Percentiles rank a stretch among this genome's conserved stretches.
phyloP scores from a whole-genome alignment of 2,888 invertebrate genomes.

The Euproctis similis region DNA sequence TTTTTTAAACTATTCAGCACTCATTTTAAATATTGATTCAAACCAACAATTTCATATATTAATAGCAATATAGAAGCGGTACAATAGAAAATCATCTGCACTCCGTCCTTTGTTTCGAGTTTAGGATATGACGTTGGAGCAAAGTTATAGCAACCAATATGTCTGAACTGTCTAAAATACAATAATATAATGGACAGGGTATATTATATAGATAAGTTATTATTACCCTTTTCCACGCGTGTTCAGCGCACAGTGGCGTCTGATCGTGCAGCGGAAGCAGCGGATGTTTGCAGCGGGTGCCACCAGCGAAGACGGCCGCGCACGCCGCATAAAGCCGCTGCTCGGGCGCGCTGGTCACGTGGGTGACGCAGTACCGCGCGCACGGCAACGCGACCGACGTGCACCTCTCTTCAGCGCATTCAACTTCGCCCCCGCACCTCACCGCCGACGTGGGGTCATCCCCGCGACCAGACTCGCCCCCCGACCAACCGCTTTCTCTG shows the following conservation, averaged over 20 bases:
- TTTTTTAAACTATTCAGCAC: too few relatives aligned
- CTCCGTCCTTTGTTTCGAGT: too few relatives aligned
- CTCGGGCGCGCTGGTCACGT: slow-evolving; percentile 89
- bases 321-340: slow-evolving; percentile 80
- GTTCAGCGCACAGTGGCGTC: slow-evolving; percentile 89
- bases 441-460: slow-evolving; percentile 1
- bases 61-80: too few relatives aligned
- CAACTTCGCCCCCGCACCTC: slow-evolving; percentile 4
- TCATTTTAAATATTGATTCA: too few relatives aligned
- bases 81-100: too few relatives aligned
- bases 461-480: slow-evolving; percentile 41
- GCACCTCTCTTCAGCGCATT: slow-evolving; percentile 48
- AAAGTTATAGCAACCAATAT: too few relatives aligned
- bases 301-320: slow-evolving; percentile 68
- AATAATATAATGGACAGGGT: too few relatives aligned
- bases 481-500: slow-evolving; percentile 53
- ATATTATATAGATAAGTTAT: too few relatives aligned
- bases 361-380: slow-evolving; percentile 87
- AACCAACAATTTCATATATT: too few relatives aligned
- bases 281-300: slow-evolving; percentile 63
- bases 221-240: slow-evolving; percentile 86
- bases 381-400: slow-evolving; percentile 78
- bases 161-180: too few relatives aligned
- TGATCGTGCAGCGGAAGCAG: slow-evolving; percentile 68
- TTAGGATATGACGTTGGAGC: too few relatives aligned